These are phyloP conservation scores for Leptopilina drosophilae DNA, from an alignment of 2,888 invertebrate genomes.

Conservation along the genomic window DNA sequence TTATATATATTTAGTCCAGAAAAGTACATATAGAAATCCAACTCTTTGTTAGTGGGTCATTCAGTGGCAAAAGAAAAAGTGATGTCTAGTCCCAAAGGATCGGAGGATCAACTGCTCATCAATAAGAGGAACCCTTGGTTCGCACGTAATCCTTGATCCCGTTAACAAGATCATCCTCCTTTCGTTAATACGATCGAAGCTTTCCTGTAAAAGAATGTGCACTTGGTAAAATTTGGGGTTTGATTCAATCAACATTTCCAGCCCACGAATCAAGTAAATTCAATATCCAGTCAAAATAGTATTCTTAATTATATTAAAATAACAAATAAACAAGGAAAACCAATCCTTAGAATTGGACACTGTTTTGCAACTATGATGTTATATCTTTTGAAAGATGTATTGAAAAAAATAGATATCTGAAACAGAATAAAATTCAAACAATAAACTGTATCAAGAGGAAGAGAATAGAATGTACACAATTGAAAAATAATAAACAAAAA, in stretches of 20 bases:
- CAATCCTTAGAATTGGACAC: neutral
- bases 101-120: slow-evolving; percentile 62
- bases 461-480: too few species aligned
- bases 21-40: slow-evolving; percentile 44
- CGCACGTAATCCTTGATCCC: slow-evolving; percentile 70
- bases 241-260: slow-evolving; percentile 15
- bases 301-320: neutral
- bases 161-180: slow-evolving; percentile 72
- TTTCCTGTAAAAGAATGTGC: slow-evolving; percentile 21
- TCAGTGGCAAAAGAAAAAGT: slow-evolving; percentile 45
- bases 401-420: too few species aligned
- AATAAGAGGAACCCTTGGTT: slow-evolving; percentile 71
- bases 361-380: too few species aligned
- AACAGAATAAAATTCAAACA: too few species aligned
- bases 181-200: slow-evolving; percentile 41
- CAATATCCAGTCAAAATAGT: slow-evolving; percentile 26
- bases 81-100: slow-evolving; percentile 69
- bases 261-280: neutral
- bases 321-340: neutral
- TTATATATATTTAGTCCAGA: neutral
- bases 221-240: slow-evolving; percentile 27
- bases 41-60: slow-evolving; percentile 51
- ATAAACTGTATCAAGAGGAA: too few species aligned
- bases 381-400: too few species aligned
- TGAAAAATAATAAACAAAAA: too few species aligned